Evolutionary conservation across 2,797 vertebrate genomes (phyloP).

Genomic region (Phoebastria nigripes): DNA sequence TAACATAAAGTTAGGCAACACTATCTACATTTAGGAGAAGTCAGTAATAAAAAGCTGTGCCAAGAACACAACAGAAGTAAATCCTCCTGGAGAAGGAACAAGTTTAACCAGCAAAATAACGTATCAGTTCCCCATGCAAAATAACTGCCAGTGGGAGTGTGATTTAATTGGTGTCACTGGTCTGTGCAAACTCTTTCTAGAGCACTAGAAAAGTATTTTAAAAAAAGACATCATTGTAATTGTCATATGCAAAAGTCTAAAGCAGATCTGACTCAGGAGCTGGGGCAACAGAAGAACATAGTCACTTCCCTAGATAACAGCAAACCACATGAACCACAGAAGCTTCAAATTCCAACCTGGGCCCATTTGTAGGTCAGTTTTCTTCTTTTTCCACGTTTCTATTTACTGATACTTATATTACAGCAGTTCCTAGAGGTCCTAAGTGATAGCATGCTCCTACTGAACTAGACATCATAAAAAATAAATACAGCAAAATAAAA

Average conservation of each 20-base stretch:
- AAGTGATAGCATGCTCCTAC: neutral
- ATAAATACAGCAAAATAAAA: neutral
- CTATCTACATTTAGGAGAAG: neutral
- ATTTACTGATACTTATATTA: neutral
- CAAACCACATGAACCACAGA: conserved; percentile 4
- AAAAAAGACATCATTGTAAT: neutral
- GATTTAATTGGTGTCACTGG: neutral
- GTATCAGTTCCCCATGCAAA: neutral
- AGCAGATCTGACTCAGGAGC: neutral
- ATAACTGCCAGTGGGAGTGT: neutral
- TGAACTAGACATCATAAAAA: neutral
- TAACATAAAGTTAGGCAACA: neutral
- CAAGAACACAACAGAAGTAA: neutral
- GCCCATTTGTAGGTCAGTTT: neutral
- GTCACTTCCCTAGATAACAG: neutral
- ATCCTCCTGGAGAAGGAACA: neutral
- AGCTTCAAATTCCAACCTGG: neutral
- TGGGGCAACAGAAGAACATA: neutral
- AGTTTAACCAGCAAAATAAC: neutral
- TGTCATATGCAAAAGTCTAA: neutral
- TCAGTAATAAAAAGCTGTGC: neutral
- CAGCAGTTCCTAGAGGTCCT: neutral
- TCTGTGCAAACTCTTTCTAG: neutral
- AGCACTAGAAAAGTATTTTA: neutral
- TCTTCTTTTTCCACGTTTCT: neutral